phyloP scores from a whole-genome alignment of 1,140 invertebrate species.

The Macrobrachium rosenbergii region DNA sequence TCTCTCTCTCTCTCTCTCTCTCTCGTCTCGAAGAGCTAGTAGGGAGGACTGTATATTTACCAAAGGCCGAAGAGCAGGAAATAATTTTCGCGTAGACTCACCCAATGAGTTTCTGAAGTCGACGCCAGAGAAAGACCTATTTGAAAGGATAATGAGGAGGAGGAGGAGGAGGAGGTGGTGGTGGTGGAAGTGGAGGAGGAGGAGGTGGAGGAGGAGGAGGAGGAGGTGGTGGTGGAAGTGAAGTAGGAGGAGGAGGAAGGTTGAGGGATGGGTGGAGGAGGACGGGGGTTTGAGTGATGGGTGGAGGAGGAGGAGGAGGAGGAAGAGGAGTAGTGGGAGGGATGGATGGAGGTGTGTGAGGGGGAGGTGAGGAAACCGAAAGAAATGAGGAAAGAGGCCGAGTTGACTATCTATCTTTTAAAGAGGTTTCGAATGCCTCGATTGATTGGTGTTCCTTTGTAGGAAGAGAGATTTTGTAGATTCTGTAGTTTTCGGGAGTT shows the following conservation, averaged over 20 bases:
- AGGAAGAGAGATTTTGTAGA: too few relatives aligned
- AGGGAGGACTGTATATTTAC: too few relatives aligned
- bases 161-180: neutral
- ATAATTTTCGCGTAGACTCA: too few relatives aligned
- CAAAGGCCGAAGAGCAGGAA: too few relatives aligned
- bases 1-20: too few relatives aligned
- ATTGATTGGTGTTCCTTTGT: too few relatives aligned
- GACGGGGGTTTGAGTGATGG: neutral
- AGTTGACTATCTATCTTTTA: neutral
- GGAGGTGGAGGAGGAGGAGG: neutral
- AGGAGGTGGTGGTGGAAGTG: too few relatives aligned
- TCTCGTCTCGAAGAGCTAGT: too few relatives aligned
- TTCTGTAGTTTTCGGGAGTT: too few relatives aligned
- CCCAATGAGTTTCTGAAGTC: too few relatives aligned
- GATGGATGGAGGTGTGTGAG: neutral
- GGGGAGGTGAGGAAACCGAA: neutral
- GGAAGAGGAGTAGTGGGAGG: neutral
- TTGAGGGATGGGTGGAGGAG: neutral
- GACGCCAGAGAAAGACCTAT: neutral
- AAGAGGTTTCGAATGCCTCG: too few relatives aligned
- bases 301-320: constrained; percentile 10
- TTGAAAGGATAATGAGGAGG: too few relatives aligned
- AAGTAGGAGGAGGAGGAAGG: constrained; percentile 5
- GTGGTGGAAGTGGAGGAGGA: neutral
- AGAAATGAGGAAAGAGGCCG: neutral